Conservation (phyloP, 1,140 invertebrate genomes). For the Nasonia giraulti region DNA sequence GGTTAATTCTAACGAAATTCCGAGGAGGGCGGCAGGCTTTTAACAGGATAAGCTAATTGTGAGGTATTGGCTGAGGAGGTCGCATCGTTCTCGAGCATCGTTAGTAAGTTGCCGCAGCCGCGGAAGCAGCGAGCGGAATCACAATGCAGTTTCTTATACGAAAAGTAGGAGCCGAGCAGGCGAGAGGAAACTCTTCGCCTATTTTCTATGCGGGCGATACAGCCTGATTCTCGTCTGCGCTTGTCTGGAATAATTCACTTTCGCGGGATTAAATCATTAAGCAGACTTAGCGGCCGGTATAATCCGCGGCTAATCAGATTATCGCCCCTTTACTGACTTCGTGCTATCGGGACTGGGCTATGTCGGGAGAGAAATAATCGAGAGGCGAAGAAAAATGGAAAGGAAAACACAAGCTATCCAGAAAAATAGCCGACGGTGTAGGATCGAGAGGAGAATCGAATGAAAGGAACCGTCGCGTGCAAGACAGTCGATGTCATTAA, state of each 20-base stretch:
- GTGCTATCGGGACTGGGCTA: background rate
- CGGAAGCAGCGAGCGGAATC: constrained; percentile 66
- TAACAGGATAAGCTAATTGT: constrained; percentile 76
- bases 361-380: background rate
- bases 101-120: constrained; percentile 64
- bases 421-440: background rate
- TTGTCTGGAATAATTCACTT: constrained; percentile 2
- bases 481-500: constrained; percentile 60
- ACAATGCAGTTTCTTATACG: constrained; percentile 71
- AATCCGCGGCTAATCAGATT: constrained; percentile 10
- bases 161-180: constrained; percentile 18
- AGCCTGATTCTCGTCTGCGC: constrained; percentile 55
- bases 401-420: background rate
- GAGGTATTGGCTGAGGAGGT: constrained; percentile 73
- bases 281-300: background rate
- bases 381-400: background rate
- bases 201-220: constrained; percentile 60
- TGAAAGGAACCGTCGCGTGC: constrained; percentile 1
- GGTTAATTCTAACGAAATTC: constrained; percentile 73
- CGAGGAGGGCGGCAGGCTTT: constrained; percentile 65
- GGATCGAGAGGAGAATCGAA: constrained; percentile 42
- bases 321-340: background rate
- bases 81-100: constrained; percentile 68
- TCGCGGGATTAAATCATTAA: constrained; percentile 13
- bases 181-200: constrained; percentile 41